A percentile compares a stretch with the other conserved stretches of the same genome.
phyloP scores from a whole-genome alignment of 2,797 vertebrate genomes.

The Natrix natrix region DNA sequence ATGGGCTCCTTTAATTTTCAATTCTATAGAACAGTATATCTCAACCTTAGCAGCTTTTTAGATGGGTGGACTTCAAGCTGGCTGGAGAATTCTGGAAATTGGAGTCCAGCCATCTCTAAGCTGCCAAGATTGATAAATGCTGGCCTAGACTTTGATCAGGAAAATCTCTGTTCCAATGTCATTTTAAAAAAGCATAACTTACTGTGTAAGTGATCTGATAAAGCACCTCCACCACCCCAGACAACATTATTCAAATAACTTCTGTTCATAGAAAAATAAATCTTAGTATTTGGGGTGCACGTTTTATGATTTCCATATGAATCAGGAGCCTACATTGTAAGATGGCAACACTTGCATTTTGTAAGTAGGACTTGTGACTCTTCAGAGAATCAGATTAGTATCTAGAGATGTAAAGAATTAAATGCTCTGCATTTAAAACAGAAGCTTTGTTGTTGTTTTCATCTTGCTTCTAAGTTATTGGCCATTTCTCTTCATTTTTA shows the following conservation, averaged over 20 bases:
- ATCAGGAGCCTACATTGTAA: not conserved
- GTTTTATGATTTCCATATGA: not conserved
- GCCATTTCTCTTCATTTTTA: conserved; percentile 21
- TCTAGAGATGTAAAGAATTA: not conserved
- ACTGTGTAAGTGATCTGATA: not conserved
- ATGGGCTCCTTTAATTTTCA: not conserved
- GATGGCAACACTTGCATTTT: not conserved
- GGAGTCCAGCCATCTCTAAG: no score
- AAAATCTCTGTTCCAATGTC: not conserved
- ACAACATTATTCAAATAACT: not conserved
- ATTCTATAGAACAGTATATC: not conserved
- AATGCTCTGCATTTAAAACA: not conserved
- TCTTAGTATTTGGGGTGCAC: not conserved
- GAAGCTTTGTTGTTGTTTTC: not conserved
- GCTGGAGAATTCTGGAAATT: not conserved
- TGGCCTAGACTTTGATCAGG: not conserved
- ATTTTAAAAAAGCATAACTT: not conserved
- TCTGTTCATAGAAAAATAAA: not conserved
- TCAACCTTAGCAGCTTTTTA: not conserved
- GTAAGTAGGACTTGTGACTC: not conserved
- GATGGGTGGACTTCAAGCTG: not conserved
- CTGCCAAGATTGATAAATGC: not conserved
- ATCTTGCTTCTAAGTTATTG: conserved; percentile 25
- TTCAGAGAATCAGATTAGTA: not conserved
- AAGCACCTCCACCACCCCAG: not conserved